phyloP scores from a whole-genome alignment of 2,888 invertebrate species.

The Pterostichus niger region DNA sequence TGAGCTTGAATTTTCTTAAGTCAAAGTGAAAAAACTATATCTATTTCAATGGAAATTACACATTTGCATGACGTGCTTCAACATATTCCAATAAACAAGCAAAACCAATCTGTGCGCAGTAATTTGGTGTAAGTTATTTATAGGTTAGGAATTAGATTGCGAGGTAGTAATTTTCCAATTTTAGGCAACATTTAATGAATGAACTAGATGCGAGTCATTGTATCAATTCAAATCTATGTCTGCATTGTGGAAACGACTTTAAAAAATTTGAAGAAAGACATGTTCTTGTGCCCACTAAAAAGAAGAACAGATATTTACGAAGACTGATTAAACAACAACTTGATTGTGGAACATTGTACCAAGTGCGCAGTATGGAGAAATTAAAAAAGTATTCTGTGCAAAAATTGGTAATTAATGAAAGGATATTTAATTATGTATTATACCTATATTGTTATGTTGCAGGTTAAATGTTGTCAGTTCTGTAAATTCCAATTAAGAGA shows the following conservation, averaged over 20 bases:
- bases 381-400: not conserved
- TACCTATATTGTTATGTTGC: too few species aligned
- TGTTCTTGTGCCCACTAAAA: not conserved
- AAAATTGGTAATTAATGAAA: not conserved
- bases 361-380: conserved; percentile 1
- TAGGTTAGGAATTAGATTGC: not conserved
- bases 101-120: conserved; percentile 34
- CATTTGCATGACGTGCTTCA: not conserved
- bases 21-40: not conserved
- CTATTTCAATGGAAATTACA: not conserved
- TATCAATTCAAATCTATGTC: not conserved
- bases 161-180: not conserved
- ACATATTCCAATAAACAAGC: conserved; percentile 51
- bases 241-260: not conserved
- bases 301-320: conserved; percentile 16
- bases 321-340: not conserved
- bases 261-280: not conserved
- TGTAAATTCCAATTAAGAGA: too few species aligned
- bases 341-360: not conserved
- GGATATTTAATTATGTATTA: too few species aligned
- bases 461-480: too few species aligned
- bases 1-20: too few species aligned
- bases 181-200: not conserved
- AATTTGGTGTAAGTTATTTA: conserved; percentile 47
- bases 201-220: not conserved